A percentile compares a stretch with the other conserved stretches of the same genome.
phyloP scores from a whole-genome alignment of 2,888 invertebrate genomes.

The Lagria hirta region DNA sequence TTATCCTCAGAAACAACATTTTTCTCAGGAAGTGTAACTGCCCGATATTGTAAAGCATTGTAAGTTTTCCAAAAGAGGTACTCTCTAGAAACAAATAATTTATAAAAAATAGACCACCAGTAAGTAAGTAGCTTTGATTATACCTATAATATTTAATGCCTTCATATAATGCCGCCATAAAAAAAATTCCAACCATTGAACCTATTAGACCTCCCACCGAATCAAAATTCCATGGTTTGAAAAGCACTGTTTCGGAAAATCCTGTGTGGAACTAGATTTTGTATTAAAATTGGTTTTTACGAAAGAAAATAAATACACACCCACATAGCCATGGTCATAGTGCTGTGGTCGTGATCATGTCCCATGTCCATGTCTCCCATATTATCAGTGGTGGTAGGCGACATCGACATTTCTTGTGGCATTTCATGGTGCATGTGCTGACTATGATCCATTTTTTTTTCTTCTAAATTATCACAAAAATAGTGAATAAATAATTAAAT shows the following conservation, averaged over 20 bases:
- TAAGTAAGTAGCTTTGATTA: slow-evolving; percentile 7
- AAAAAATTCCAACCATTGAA: slow-evolving; percentile 88
- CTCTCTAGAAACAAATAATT: slow-evolving; percentile 60
- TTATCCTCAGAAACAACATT: slow-evolving; percentile 67
- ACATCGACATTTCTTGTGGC: no score
- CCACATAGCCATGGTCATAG: slow-evolving; percentile 11
- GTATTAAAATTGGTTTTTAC: no score
- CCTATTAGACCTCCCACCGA: slow-evolving; percentile 77
- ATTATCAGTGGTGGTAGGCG: slow-evolving; percentile 8
- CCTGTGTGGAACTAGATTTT: slow-evolving; percentile 83
- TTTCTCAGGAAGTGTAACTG: slow-evolving; percentile 77
- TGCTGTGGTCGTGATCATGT: slow-evolving; percentile 30
- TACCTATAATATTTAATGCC: slow-evolving; percentile 86
- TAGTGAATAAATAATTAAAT: no score
- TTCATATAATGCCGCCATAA: slow-evolving; percentile 92
- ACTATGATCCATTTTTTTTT: slow-evolving; percentile 23
- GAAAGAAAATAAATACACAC: slow-evolving; percentile 21
- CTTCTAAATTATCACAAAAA: not conserved
- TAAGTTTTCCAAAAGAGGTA: slow-evolving; percentile 86
- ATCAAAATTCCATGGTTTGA: slow-evolving; percentile 78
- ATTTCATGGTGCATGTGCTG: slow-evolving; percentile 16
- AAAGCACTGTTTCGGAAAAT: slow-evolving; percentile 74
- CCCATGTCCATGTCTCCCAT: slow-evolving; percentile 14
- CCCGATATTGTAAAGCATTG: slow-evolving; percentile 80
- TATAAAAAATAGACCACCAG: not conserved